Conservation (phyloP, 2,888 invertebrate species). For the Nycteola revayana region DNA sequence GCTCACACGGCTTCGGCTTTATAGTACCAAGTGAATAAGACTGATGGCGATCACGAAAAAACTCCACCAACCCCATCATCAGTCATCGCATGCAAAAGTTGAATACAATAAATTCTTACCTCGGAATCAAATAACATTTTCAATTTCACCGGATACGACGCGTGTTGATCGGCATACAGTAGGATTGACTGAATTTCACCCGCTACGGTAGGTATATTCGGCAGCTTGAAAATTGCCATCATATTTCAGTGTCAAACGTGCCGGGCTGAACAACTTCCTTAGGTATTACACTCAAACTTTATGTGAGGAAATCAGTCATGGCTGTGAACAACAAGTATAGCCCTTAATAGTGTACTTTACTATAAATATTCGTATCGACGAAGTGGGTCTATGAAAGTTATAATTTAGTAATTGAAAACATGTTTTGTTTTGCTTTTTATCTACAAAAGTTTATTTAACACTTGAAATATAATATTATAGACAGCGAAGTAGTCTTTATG, state of each 20-base stretch:
- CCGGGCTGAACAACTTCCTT: conserved; percentile 64
- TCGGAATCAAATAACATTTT: conserved; percentile 56
- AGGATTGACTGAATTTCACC: conserved; percentile 56
- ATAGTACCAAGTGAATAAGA: too few relatives aligned
- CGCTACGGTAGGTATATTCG: conserved; percentile 46
- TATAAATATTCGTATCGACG: not conserved
- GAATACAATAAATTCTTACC: conserved; percentile 37
- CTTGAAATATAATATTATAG: too few relatives aligned
- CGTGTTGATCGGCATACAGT: conserved; percentile 66
- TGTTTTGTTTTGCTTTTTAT: too few relatives aligned
- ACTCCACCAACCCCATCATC: too few relatives aligned
- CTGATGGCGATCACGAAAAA: too few relatives aligned
- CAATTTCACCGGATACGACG: conserved; percentile 54
- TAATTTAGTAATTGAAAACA: too few relatives aligned
- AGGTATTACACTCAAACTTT: conserved; percentile 55
- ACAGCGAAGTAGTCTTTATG: too few relatives aligned
- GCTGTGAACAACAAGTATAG: conserved; percentile 45
- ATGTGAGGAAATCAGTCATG: conserved; percentile 52
- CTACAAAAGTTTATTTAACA: too few relatives aligned
- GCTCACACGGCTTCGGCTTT: too few relatives aligned
- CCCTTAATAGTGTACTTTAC: conserved; percentile 26
- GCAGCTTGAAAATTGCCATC: conserved; percentile 68
- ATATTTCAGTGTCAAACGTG: conserved; percentile 70
- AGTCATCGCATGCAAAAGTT: conserved; percentile 20
- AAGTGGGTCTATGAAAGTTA: too few relatives aligned